Evolutionary conservation across 2,888 invertebrate genomes (phyloP).

Genomic region (Alentia gelatinosa): DNA sequence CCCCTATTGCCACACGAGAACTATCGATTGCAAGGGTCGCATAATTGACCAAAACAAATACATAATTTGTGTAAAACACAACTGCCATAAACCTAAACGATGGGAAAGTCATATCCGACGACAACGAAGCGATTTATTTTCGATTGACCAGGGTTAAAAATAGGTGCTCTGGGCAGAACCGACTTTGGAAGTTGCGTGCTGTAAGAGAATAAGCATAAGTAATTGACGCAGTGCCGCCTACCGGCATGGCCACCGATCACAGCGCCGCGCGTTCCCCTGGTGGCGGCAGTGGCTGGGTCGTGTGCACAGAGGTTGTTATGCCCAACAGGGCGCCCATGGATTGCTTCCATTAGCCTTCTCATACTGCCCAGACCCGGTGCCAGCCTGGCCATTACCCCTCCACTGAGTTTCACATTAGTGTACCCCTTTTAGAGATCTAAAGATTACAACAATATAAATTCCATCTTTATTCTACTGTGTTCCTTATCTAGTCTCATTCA

Average conservation of each 20-base stretch:
- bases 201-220: constrained; percentile 11
- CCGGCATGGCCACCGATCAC: background rate
- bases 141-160: constrained; percentile 24
- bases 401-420: too few relatives aligned
- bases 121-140: constrained; percentile 27
- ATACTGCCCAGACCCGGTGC: too few relatives aligned
- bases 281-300: background rate
- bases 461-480: too few relatives aligned
- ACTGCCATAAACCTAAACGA: constrained; percentile 23
- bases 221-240: background rate
- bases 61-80: constrained; percentile 50
- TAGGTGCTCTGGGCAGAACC: background rate
- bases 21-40: constrained; percentile 18
- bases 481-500: too few relatives aligned
- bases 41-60: constrained; percentile 51
- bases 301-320: background rate
- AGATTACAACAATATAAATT: too few relatives aligned
- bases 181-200: background rate
- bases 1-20: background rate
- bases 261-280: constrained; percentile 19
- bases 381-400: too few relatives aligned
- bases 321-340: background rate
- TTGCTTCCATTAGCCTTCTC: background rate
- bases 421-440: too few relatives aligned
- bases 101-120: constrained; percentile 9